Evolutionary conservation across 2,888 invertebrate genomes (phyloP).

Genomic region (Microplitis deprimator): DNA sequence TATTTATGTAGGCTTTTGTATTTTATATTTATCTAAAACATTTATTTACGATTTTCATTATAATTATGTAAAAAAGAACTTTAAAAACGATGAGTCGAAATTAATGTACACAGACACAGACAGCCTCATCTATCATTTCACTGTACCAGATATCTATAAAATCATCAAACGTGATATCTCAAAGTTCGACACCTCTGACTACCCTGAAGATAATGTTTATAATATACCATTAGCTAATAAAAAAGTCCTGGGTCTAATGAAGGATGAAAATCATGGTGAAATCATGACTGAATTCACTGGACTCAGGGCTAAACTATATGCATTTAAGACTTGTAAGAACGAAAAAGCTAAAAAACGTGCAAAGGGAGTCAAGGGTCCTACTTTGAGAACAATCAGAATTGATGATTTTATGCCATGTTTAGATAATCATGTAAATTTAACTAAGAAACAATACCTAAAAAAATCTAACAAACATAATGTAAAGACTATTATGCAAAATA

Average conservation of each 20-base stretch:
- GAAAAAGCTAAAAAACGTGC: conserved; percentile 48
- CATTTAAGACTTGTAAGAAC: not conserved
- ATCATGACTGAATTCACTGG: conserved; percentile 34
- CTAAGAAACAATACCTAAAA: not conserved
- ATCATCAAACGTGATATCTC: conserved; percentile 46
- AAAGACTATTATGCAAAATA: not conserved
- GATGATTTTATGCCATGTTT: conserved; percentile 12
- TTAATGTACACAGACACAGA: conserved; percentile 42
- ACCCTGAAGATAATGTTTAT: conserved; percentile 38
- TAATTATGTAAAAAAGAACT: conserved; percentile 37
- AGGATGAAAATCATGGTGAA: conserved; percentile 41
- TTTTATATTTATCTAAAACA: conserved; percentile 44
- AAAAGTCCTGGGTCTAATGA: conserved; percentile 30
- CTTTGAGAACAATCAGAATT: conserved; percentile 24
- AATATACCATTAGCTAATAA: conserved; percentile 41
- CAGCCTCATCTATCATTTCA: conserved; percentile 36
- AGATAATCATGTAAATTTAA: not conserved
- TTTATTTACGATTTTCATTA: conserved; percentile 50
- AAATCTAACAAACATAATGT: conserved; percentile 11
- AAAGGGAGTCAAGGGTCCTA: conserved; percentile 26
- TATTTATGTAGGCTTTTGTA: conserved; percentile 40
- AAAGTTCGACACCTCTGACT: conserved; percentile 59
- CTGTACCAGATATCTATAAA: conserved; percentile 22
- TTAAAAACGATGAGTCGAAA: conserved; percentile 30
- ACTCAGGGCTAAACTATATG: conserved; percentile 29